Evolutionary conservation across 2,113 vertebrate genomes (phyloP), one percentile per base, ranked within the genome.

Genomic region (Cebus imitator): DNA sequence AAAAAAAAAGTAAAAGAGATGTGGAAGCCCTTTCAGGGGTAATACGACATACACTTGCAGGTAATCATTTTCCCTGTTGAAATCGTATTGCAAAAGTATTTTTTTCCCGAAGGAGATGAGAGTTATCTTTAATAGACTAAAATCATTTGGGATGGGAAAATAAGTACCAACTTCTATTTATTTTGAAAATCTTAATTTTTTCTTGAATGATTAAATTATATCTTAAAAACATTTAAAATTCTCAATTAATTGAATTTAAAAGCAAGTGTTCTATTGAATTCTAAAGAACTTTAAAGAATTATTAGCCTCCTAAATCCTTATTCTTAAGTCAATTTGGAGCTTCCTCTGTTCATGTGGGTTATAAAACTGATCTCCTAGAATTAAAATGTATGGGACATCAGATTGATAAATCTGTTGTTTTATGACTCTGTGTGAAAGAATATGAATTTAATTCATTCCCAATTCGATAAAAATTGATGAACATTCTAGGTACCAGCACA

Each of bases 201-300:
- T 90, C 16, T 94, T 78, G 20, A 88, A 50, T 64, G 61, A 35
- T 82, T 86, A 94, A 91, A 80, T 61, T 64, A 23, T 84, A 58
- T 86, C 14, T 97, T n/a, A 86, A 27, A 88, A 91, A 68, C 1
- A 79, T 64, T 87, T 25, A 23, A 87, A 35, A 58, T 76, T 86
- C 30, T 95, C 64, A 87, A 8, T 76, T 94, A 75, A 40, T 32
- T 95, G 57, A 32, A 72, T 96, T 80, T 52, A 86, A 91, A 97
- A 90, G 30, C 10, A 68, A 89, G 6, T 16, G 10, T 91, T 97
- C 79, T 86, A 20, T 45, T 83, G 58, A 57, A 75, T 61, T 75
- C 35, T 37, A 40, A 84, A 92, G 21, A 50, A n/a, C 14, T 48
- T 10, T 73, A 66, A 91, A 94, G 45, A 68, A 86, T 55, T 27